phyloP scores from a whole-genome alignment of 2,888 invertebrate species.

The Pollenia labialis region DNA sequence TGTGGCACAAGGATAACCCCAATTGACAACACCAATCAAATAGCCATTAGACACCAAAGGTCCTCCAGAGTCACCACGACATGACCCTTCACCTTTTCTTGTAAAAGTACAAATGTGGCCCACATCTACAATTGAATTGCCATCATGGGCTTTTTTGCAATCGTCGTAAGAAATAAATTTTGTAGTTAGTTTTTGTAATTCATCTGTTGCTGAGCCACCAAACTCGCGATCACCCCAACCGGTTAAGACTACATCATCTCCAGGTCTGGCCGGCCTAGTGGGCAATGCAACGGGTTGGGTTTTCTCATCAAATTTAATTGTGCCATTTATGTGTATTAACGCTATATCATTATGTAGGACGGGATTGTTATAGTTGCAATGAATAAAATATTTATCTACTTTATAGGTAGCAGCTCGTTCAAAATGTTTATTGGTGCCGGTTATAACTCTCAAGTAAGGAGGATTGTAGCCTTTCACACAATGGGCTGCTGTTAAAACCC shows the following conservation, averaged over 20 bases:
- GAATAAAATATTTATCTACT: slow-evolving; percentile 77
- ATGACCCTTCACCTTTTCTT: slow-evolving; percentile 85
- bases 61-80: slow-evolving; percentile 82
- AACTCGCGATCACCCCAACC: slow-evolving; percentile 86
- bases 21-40: slow-evolving; percentile 81
- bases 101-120: slow-evolving; percentile 87
- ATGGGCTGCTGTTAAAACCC: slow-evolving; percentile 81
- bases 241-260: slow-evolving; percentile 85
- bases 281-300: slow-evolving; percentile 86
- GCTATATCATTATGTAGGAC: slow-evolving; percentile 87
- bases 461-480: slow-evolving; percentile 79
- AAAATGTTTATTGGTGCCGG: slow-evolving; percentile 77
- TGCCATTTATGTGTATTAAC: slow-evolving; percentile 86
- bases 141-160: slow-evolving; percentile 84
- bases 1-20: slow-evolving; percentile 81
- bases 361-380: slow-evolving; percentile 80
- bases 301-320: slow-evolving; percentile 85
- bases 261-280: slow-evolving; percentile 84
- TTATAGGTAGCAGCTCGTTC: slow-evolving; percentile 76
- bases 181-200: slow-evolving; percentile 85
- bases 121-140: slow-evolving; percentile 82
- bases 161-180: slow-evolving; percentile 84
- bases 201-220: slow-evolving; percentile 85
- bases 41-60: slow-evolving; percentile 78
- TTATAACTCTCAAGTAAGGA: slow-evolving; percentile 77